Percentiles rank a stretch among this genome's conserved stretches.
These are phyloP conservation scores for Phalacrocorax brasilianus DNA, from an alignment of 2,113 vertebrate genomes.

Conservation along the genomic window DNA sequence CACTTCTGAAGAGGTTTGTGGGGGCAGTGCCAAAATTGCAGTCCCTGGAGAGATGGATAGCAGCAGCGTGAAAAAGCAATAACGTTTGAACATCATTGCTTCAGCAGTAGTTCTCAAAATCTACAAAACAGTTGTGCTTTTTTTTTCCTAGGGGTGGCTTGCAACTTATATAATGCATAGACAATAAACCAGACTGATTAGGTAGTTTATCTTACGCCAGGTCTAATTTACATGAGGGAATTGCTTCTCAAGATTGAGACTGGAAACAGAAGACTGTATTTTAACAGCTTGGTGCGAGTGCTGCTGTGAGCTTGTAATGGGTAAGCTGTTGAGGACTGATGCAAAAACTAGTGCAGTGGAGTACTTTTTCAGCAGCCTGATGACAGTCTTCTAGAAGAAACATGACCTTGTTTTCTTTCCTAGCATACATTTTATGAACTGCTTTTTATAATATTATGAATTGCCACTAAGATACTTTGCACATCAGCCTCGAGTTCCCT, in stretches of 20 bases:
- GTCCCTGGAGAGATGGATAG: neutral
- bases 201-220: conserved; percentile 4
- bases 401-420: conserved; percentile 43
- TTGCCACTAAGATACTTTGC: conserved; percentile 24
- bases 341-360: neutral
- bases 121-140: neutral
- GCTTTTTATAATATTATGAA: conserved; percentile 39
- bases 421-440: conserved; percentile 1
- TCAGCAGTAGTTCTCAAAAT: conserved; percentile 1
- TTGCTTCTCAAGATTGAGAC: neutral
- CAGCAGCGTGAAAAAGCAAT: neutral
- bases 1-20: neutral
- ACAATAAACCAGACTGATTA: conserved; percentile 24
- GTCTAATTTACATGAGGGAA: conserved; percentile 36
- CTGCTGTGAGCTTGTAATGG: conserved; percentile 16
- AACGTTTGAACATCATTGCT: neutral
- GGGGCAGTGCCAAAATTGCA: neutral
- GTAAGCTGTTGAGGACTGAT: neutral
- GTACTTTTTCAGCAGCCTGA: conserved; percentile 23
- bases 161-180: neutral
- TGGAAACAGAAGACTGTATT: neutral
- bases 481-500: neutral
- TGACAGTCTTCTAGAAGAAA: conserved; percentile 5
- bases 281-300: neutral
- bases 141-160: neutral